phyloP scores from a whole-genome alignment of 2,888 invertebrate species.

The Cinara cedri region DNA sequence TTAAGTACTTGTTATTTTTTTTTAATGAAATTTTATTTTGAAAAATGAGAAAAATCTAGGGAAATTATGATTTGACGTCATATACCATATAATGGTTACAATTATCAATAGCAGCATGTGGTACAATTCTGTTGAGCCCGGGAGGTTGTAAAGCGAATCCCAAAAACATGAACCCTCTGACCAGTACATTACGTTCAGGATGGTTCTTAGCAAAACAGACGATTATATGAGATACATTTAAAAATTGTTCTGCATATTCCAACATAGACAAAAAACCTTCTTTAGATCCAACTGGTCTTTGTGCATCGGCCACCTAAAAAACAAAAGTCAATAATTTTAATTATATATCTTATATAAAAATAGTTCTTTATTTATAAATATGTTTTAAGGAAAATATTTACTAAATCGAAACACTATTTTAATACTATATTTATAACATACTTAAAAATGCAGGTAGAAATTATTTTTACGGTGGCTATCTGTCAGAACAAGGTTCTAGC shows the following conservation, averaged over 20 bases:
- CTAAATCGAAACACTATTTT: too few species aligned
- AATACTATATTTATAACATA: too few species aligned
- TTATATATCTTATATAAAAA: neutral
- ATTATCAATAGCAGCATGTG: conserved; percentile 69
- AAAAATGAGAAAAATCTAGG: conserved; percentile 17
- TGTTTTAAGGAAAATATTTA: too few species aligned
- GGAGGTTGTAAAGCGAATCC: conserved; percentile 90
- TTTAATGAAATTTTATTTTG: conserved; percentile 22
- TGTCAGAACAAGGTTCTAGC: too few species aligned
- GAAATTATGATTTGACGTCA: conserved; percentile 62
- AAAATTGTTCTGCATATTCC: conserved; percentile 93
- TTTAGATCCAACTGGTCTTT: conserved; percentile 86
- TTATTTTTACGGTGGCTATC: too few species aligned
- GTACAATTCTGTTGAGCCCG: conserved; percentile 74
- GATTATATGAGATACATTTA: conserved; percentile 80
- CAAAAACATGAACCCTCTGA: conserved; percentile 96
- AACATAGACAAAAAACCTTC: conserved; percentile 92
- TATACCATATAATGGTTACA: conserved; percentile 71
- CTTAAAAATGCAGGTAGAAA: too few species aligned
- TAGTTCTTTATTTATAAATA: too few species aligned
- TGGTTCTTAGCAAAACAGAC: conserved; percentile 84
- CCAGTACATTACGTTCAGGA: conserved; percentile 80
- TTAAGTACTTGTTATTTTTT: conserved; percentile 42
- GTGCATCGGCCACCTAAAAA: conserved; percentile 54
- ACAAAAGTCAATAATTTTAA: neutral